Percentiles rank a stretch among this genome's conserved stretches.
Conservation (phyloP, 2,888 invertebrate genomes). For the Watsonalla cultraria region DNA sequence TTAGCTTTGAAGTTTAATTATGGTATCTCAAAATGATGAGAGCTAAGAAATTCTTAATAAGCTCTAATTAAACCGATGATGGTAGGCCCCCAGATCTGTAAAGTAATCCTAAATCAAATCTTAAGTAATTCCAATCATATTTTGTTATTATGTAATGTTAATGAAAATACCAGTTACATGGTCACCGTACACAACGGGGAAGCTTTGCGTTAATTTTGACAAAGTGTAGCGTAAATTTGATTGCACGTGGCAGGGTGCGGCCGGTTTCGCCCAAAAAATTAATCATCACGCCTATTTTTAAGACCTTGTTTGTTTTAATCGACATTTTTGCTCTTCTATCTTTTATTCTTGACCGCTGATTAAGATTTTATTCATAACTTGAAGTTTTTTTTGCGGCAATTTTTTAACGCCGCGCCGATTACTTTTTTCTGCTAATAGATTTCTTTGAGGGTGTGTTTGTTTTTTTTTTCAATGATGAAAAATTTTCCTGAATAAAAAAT, state of each 20-base stretch:
- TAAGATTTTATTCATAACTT: slow-evolving; percentile 75
- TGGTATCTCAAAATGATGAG: no score
- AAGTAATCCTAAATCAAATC: no score
- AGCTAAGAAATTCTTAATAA: no score
- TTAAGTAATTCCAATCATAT: no score
- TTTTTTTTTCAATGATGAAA: not conserved
- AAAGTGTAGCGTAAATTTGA: slow-evolving; percentile 57
- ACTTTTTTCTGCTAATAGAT: not conserved
- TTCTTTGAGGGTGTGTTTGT: not conserved
- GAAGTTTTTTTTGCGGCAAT: slow-evolving; percentile 35
- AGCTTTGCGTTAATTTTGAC: slow-evolving; percentile 65
- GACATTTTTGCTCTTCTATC: slow-evolving; percentile 50
- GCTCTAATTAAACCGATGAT: no score
- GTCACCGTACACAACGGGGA: slow-evolving; percentile 32
- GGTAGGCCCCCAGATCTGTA: no score
- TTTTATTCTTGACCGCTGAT: slow-evolving; percentile 60
- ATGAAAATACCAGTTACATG: no score
- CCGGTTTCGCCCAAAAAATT: slow-evolving; percentile 59
- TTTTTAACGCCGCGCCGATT: slow-evolving; percentile 9
- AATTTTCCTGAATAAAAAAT: no score
- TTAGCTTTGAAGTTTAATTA: no score
- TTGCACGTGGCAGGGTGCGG: slow-evolving; percentile 41
- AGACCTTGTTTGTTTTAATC: slow-evolving; percentile 68
- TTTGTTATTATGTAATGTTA: no score
- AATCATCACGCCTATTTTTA: slow-evolving; percentile 72